Evolutionary conservation across 2,888 invertebrate genomes (phyloP).

Genomic region (Theodoxus fluviatilis): DNA sequence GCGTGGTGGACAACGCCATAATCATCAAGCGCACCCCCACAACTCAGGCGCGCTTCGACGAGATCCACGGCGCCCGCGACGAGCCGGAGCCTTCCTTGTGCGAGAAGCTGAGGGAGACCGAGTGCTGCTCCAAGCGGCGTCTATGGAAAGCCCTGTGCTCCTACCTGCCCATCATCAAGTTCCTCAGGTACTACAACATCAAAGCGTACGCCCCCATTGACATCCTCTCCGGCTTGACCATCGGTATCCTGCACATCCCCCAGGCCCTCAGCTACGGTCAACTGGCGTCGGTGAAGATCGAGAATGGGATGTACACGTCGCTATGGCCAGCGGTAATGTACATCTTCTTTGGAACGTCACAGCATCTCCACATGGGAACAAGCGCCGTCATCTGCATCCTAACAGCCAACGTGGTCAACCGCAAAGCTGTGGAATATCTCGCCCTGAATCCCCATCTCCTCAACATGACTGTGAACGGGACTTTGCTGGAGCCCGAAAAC

Average conservation of each 20-base stretch:
- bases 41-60: conserved; percentile 42
- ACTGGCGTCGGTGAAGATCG: conserved; percentile 54
- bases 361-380: conserved; percentile 58
- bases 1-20: no score
- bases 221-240: conserved; percentile 58
- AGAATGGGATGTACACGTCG: conserved; percentile 57
- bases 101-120: conserved; percentile 37
- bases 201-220: conserved; percentile 51
- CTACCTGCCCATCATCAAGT: conserved; percentile 52
- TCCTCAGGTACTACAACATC: conserved; percentile 52
- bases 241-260: conserved; percentile 62
- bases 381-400: conserved; percentile 61
- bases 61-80: no score
- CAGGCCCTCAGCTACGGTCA: conserved; percentile 59
- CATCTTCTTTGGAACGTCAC: conserved; percentile 56
- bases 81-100: conserved; percentile 19
- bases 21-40: no score
- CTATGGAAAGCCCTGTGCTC: conserved; percentile 44
- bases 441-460: no score
- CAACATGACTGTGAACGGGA: no score
- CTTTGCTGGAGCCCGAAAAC: no score
- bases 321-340: conserved; percentile 59
- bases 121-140: conserved; percentile 47
- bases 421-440: no score
- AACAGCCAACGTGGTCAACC: no score